Evolutionary conservation across 2,113 vertebrate genomes (phyloP).

Genomic region (Lutjanus erythropterus): DNA sequence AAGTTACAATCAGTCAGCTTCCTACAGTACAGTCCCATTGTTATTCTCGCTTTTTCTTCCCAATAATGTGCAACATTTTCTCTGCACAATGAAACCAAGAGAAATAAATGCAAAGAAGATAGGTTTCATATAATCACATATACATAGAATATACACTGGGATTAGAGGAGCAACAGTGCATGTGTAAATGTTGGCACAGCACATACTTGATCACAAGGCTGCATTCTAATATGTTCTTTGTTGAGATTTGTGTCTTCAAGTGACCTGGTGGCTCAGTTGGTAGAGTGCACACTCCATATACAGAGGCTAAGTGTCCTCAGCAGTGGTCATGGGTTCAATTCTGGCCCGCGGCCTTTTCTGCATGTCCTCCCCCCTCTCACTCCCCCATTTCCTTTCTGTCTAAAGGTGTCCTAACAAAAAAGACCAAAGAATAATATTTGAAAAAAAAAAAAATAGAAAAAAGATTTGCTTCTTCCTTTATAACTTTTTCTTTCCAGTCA

Average conservation of each 20-base stretch:
- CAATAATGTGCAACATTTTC: constrained; percentile 17
- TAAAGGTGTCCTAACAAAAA: too few relatives aligned
- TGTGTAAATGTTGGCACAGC: background rate
- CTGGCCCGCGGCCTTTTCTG: too few relatives aligned
- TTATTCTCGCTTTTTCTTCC: background rate
- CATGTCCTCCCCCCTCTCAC: too few relatives aligned
- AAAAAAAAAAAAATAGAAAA: too few relatives aligned
- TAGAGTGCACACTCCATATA: too few relatives aligned
- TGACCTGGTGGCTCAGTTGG: too few relatives aligned
- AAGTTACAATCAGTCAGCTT: background rate
- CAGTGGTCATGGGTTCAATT: too few relatives aligned
- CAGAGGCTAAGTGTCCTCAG: too few relatives aligned
- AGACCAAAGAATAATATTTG: too few relatives aligned
- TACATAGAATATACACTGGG: background rate
- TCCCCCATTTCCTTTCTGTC: too few relatives aligned
- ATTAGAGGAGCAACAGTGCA: background rate
- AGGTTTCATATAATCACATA: background rate
- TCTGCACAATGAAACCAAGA: background rate
- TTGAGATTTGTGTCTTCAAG: constrained; percentile 14
- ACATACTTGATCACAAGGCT: constrained; percentile 12
- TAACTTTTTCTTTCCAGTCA: constrained; percentile 24
- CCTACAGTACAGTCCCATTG: background rate
- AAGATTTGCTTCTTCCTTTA: too few relatives aligned
- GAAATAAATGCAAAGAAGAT: background rate
- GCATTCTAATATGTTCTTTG: constrained; percentile 5